phyloP scores from a whole-genome alignment of 2,113 vertebrate species.

The Gymnobelideus leadbeateri region DNA sequence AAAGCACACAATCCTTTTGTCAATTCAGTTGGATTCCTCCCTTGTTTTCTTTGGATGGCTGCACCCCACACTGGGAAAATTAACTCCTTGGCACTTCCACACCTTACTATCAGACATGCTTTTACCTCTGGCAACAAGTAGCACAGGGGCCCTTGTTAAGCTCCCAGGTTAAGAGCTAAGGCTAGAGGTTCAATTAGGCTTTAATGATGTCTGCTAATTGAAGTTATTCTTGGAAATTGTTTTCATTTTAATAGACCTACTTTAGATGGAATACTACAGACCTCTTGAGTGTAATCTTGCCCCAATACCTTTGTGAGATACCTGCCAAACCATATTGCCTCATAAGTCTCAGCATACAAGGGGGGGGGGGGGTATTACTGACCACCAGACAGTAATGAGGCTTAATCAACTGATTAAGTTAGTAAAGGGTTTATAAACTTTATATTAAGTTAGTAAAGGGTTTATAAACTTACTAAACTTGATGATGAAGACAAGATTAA shows the following conservation, averaged over 20 bases:
- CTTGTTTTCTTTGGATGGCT: constrained; percentile 76
- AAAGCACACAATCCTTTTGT: constrained; percentile 60
- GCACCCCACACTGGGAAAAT: constrained; percentile 72
- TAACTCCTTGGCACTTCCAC: constrained; percentile 69
- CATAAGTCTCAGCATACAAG: constrained; percentile 61
- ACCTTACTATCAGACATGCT: constrained; percentile 38
- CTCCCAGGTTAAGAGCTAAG: constrained; percentile 63
- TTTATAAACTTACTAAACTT: not conserved
- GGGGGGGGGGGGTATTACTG: constrained; percentile 63
- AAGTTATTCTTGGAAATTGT: constrained; percentile 74
- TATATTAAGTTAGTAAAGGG: constrained; percentile 20
- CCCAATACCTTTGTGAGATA: constrained; percentile 73
- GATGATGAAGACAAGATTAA: not conserved
- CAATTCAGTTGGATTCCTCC: constrained; percentile 53
- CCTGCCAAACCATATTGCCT: constrained; percentile 53
- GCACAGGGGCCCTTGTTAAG: constrained; percentile 12
- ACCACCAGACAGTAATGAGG: constrained; percentile 50
- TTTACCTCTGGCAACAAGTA: constrained; percentile 30
- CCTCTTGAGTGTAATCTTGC: constrained; percentile 71
- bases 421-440: no score
- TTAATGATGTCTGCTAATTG: constrained; percentile 79
- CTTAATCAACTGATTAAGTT: constrained; percentile 69
- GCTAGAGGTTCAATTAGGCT: constrained; percentile 70
- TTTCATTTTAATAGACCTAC: constrained; percentile 76
- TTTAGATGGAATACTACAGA: constrained; percentile 62